Conservation (phyloP, 2,113 vertebrate genomes). For the Romanogobio albipinnatus region DNA sequence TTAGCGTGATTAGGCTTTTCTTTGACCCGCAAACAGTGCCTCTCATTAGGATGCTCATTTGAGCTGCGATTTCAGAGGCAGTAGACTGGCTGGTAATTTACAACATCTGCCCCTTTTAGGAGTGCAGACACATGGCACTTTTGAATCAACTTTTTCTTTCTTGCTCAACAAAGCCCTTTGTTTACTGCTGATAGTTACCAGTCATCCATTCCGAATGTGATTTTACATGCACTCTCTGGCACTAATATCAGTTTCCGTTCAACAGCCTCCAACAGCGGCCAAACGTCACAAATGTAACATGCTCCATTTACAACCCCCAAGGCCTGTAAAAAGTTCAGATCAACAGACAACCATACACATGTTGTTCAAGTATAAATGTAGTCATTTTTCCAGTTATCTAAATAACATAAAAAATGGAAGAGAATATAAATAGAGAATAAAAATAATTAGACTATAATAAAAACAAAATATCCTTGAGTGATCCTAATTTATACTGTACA, state of each 20-base stretch:
- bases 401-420: neutral
- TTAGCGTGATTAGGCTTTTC: slow-evolving; percentile 74
- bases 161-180: slow-evolving; percentile 59
- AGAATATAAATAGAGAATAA: no score
- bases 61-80: slow-evolving; percentile 74
- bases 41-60: slow-evolving; percentile 78
- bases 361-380: neutral
- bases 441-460: neutral
- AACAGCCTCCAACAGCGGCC: slow-evolving; percentile 40
- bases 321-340: slow-evolving; percentile 33
- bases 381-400: neutral
- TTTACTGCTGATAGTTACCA: slow-evolving; percentile 54
- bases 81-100: slow-evolving; percentile 72
- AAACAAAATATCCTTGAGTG: neutral
- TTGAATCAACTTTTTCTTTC: slow-evolving; percentile 58
- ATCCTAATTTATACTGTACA: neutral
- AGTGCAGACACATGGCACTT: slow-evolving; percentile 66
- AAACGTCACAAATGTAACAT: slow-evolving; percentile 47
- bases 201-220: slow-evolving; percentile 60
- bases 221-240: slow-evolving; percentile 51
- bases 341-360: slow-evolving; percentile 26
- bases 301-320: slow-evolving; percentile 37
- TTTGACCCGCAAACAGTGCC: slow-evolving; percentile 71
- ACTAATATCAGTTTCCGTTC: slow-evolving; percentile 36
- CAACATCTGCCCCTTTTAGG: slow-evolving; percentile 76